Evolutionary conservation across 2,888 invertebrate species (phyloP), one percentile per base, ranked within the genome.

Genomic region (Uropetala carovei): DNA sequence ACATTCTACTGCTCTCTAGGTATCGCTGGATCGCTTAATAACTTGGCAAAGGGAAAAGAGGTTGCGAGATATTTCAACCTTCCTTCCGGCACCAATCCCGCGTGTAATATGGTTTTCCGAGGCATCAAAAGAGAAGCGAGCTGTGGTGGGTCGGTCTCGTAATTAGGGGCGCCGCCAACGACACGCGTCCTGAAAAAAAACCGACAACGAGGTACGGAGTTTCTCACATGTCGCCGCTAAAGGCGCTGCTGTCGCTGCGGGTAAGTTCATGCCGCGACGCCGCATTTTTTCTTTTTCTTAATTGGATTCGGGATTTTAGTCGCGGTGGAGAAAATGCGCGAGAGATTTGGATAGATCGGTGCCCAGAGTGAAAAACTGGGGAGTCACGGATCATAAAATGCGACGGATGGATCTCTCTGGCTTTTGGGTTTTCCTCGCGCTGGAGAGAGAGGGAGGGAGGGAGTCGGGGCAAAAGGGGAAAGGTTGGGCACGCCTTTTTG

Each of bases 171-270:
- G 86, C 86, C 60, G 86, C 59, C 30, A 86, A 30, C 86, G 60
- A 86, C 86, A 86, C 86, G 86, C 86, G 86, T 59, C 86, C 59
- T 86, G 60, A 56, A 56, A 83, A n/a, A 83, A 83, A 82, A 82
- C n/a, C 57, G 83, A 83, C 83, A 43, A 83, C 83, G 83, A 83
- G 83, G 83, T 57, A 57, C 83, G 83, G 83, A 56, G 83, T 14
- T 68, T 0, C 68, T 68, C 68, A 68, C 68, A 8, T n/a, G 68
- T 22, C 16, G 56, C 10, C 56, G 18, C 18, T 30, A 56, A 16
- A 13, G 30, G 83, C 18, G 30, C 16, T 22, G 56, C 7, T 14
- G 13, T 43, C 16, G 22, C 16, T n/a, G 18, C 7, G 83, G 83
- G 16, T 30, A 43, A 30, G 56, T 13, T 7, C 13, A 30, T 18